Conservation (phyloP, 1,140 invertebrate genomes). For the Drosophila prosaltans region DNA sequence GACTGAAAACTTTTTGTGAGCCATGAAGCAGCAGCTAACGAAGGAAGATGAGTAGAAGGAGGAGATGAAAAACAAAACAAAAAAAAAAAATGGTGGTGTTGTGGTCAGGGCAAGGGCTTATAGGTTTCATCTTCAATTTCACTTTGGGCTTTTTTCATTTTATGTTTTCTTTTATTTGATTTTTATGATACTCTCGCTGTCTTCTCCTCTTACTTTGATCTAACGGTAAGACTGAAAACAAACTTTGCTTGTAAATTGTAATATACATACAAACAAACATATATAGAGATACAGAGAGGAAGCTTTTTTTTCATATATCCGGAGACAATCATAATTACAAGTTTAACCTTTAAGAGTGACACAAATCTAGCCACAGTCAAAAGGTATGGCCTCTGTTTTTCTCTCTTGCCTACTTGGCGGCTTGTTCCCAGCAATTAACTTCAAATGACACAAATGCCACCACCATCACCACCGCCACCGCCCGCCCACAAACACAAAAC, state of each 20-base stretch:
- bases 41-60: slow-evolving; percentile 51
- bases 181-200: slow-evolving; percentile 22
- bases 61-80: not conserved
- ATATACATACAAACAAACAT: not conserved
- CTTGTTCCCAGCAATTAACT: slow-evolving; percentile 81
- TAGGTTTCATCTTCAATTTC: slow-evolving; percentile 31
- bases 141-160: slow-evolving; percentile 35
- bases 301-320: slow-evolving; percentile 5
- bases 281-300: slow-evolving; percentile 7
- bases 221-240: slow-evolving; percentile 22
- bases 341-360: slow-evolving; percentile 79
- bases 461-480: slow-evolving; percentile 37
- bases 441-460: slow-evolving; percentile 81
- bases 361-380: slow-evolving; percentile 67
- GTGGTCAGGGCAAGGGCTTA: slow-evolving; percentile 8
- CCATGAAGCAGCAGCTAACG: slow-evolving; percentile 6
- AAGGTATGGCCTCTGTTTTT: slow-evolving; percentile 40
- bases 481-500: slow-evolving; percentile 65
- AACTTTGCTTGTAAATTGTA: slow-evolving; percentile 1
- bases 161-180: slow-evolving; percentile 9
- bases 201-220: slow-evolving; percentile 16
- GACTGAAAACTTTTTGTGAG: slow-evolving; percentile 8
- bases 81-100: slow-evolving; percentile 15
- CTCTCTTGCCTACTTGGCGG: slow-evolving; percentile 40
- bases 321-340: slow-evolving; percentile 75